Percentiles rank a stretch among this genome's conserved stretches.
Evolutionary conservation across 2,888 invertebrate genomes (phyloP).

Genomic region (Coecobrya sp.): DNA sequence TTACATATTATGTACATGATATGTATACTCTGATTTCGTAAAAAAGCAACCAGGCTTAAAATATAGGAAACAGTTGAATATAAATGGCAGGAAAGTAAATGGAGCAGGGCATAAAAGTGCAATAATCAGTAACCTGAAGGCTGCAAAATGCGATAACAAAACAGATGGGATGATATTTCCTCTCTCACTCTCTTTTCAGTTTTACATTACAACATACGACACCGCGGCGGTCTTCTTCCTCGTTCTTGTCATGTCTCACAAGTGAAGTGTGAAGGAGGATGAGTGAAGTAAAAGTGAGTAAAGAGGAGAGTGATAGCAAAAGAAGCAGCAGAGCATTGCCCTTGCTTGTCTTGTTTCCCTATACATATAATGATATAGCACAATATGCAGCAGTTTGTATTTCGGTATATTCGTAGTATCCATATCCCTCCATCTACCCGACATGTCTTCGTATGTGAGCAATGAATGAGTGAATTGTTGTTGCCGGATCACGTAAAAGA

Average conservation of each 20-base stretch:
- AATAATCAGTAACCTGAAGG: constrained; percentile 80
- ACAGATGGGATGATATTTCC: constrained; percentile 76
- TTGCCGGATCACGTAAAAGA: constrained; percentile 68
- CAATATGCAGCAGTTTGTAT: not conserved
- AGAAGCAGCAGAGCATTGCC: constrained; percentile 19
- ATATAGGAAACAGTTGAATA: constrained; percentile 63
- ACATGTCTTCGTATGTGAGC: not conserved
- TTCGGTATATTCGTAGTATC: constrained; percentile 29
- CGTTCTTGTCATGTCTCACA: constrained; percentile 61
- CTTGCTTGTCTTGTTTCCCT: constrained; percentile 30
- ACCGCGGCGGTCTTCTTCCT: constrained; percentile 17
- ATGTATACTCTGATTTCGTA: not conserved
- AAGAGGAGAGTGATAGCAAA: constrained; percentile 38
- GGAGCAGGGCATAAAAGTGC: constrained; percentile 78
- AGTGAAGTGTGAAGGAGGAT: constrained; percentile 49
- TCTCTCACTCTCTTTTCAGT: constrained; percentile 22
- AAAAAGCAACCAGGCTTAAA: not conserved
- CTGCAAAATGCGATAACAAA: constrained; percentile 79
- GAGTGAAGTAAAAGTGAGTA: constrained; percentile 51
- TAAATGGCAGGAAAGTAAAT: constrained; percentile 69
- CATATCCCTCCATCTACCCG: not conserved
- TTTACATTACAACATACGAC: constrained; percentile 26
- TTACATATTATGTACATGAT: not conserved
- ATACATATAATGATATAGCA: not conserved
- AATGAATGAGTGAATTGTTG: constrained; percentile 60